A percentile compares a stretch with the other conserved stretches of the same genome.
phyloP scores from a whole-genome alignment of 2,113 vertebrate genomes.

The Heterotilapia buettikoferi region DNA sequence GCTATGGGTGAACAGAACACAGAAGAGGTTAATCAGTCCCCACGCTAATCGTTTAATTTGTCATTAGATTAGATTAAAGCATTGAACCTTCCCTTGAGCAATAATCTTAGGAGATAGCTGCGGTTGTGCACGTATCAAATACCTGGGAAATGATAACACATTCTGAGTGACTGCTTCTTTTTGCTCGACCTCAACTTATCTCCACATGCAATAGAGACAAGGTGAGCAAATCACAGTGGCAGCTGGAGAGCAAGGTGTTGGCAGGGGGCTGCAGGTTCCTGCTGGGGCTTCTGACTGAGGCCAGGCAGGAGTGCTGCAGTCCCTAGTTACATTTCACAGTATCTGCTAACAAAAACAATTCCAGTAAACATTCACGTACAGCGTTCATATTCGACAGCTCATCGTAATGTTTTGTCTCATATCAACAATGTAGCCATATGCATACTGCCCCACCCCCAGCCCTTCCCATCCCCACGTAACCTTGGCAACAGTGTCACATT shows the following conservation, averaged over 20 bases:
- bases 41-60: constrained; percentile 52
- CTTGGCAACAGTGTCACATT: constrained; percentile 44
- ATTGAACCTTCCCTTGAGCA: constrained; percentile 41
- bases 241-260: neutral
- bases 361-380: neutral
- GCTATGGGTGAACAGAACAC: constrained; percentile 22
- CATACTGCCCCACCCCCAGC: neutral
- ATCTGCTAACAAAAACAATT: neutral
- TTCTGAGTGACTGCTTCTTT: constrained; percentile 10
- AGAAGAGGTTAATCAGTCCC: constrained; percentile 57
- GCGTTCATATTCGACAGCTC: neutral
- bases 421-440: neutral
- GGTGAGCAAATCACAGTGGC: constrained; percentile 4
- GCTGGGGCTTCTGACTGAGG: constrained; percentile 24
- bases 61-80: constrained; percentile 61
- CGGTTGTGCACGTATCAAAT: neutral
- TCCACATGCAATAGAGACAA: neutral
- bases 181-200: constrained; percentile 6
- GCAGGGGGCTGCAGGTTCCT: neutral
- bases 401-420: neutral
- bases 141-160: constrained; percentile 10
- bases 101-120: neutral
- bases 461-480: constrained; percentile 8
- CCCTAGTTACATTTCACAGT: constrained; percentile 64
- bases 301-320: constrained; percentile 51